Conservation (phyloP, 1,140 invertebrate genomes). For the Diorhabda carinulata region DNA sequence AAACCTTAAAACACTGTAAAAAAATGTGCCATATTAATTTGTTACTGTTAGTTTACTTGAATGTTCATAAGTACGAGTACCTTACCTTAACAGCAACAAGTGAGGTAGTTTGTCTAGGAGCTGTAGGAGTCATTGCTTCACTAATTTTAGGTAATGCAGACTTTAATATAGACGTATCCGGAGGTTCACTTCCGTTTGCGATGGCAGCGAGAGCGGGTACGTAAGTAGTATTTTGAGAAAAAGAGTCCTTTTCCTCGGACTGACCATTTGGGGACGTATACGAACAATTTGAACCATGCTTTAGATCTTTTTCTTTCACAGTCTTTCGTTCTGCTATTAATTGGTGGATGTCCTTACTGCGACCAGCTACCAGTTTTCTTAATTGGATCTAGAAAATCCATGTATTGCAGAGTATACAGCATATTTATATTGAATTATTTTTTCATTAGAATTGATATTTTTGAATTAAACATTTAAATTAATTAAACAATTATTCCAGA, state of each 20-base stretch:
- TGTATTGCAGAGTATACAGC: background rate
- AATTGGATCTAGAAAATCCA: conserved; percentile 32
- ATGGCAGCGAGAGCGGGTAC: conserved; percentile 27
- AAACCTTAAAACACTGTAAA: too few relatives aligned
- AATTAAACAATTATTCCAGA: too few relatives aligned
- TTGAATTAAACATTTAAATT: too few relatives aligned
- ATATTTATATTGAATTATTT: background rate
- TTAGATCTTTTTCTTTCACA: conserved; percentile 35
- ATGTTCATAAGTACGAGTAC: background rate
- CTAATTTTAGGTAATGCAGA: conserved; percentile 22
- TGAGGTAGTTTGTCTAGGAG: conserved; percentile 25
- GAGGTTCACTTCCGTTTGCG: conserved; percentile 22
- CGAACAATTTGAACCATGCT: conserved; percentile 23
- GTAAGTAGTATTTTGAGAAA: conserved; percentile 25
- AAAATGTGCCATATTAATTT: too few relatives aligned
- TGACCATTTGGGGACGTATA: conserved; percentile 28
- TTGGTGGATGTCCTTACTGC: conserved; percentile 37
- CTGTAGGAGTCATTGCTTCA: conserved; percentile 8
- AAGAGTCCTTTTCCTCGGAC: conserved; percentile 25
- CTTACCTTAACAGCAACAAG: conserved; percentile 25
- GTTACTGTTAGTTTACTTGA: too few relatives aligned
- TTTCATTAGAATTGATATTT: too few relatives aligned
- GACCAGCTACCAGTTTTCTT: conserved; percentile 33
- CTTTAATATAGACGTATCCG: conserved; percentile 23
- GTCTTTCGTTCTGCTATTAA: conserved; percentile 35